These are phyloP conservation scores for Athalia circularis DNA, from an alignment of 2,888 invertebrate genomes.

Conservation along the genomic window DNA sequence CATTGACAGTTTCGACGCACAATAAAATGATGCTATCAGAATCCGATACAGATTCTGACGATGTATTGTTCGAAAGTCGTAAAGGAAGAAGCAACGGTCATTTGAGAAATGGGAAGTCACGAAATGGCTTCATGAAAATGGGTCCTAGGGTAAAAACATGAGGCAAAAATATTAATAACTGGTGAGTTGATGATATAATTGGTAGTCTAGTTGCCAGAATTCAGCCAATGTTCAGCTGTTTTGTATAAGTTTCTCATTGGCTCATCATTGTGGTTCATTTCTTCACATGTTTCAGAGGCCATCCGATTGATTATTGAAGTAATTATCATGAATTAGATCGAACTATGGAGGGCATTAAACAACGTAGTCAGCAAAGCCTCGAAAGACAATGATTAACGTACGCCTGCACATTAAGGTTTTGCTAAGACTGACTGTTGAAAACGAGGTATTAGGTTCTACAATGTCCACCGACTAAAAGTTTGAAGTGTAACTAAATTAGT, in stretches of 20 bases:
- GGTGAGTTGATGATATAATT: constrained; percentile 9
- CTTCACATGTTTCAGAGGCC: constrained; percentile 8
- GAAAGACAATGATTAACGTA: constrained; percentile 15
- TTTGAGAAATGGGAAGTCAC: constrained; percentile 73
- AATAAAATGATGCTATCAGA: constrained; percentile 82
- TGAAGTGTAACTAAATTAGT: constrained; percentile 3
- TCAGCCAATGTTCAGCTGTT: background rate
- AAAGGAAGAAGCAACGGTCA: constrained; percentile 79
- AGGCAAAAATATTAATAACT: constrained; percentile 52
- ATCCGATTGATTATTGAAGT: constrained; percentile 29
- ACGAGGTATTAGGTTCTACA: constrained; percentile 12
- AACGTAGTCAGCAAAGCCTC: constrained; percentile 35
- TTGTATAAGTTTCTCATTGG: background rate
- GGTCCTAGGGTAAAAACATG: constrained; percentile 77
- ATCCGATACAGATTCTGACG: constrained; percentile 87
- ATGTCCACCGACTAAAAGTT: constrained; percentile 20
- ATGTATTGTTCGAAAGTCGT: constrained; percentile 87
- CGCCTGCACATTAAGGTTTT: background rate
- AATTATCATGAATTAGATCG: constrained; percentile 26
- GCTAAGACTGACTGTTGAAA: constrained; percentile 9
- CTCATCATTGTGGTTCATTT: background rate
- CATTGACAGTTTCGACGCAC: constrained; percentile 76
- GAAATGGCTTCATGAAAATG: constrained; percentile 77
- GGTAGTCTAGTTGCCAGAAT: background rate
- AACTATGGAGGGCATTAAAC: no score